Base-by-base conservation (phyloP, 2,113 vertebrate species). In the Ibidorhyncha struthersii region DNA sequence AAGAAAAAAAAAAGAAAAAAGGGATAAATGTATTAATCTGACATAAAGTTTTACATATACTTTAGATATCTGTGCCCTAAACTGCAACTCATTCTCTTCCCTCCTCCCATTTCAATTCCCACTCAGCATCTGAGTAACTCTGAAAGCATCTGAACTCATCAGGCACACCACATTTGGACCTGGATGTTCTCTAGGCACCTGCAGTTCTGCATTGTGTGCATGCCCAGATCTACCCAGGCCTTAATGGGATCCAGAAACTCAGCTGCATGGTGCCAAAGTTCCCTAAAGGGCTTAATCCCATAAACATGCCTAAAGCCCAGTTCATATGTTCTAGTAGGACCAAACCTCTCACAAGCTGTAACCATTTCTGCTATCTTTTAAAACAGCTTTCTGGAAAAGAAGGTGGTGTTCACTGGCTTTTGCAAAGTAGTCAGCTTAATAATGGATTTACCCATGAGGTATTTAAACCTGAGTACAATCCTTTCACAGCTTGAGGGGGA, bases 231-330 rank as follows among this genome's bases (percentile, higher is more conserved):
- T 88, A 95, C 90, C 95, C 95, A 95, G 71, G 62, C 45, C 66
- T 95, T 96, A 95, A 97, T 94, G 34, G 78, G 67, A 95, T 94
- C 92, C 96, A 97, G 96, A 81, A 93, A 73, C 62, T 86, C 70
- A 87, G 58, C 74, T 90, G 43, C 2, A 0, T 70, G 58, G 18
- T 93, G 92, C 93, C 96, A 94, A 90, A 91, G 82, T 88, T 95
- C 71, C 78, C 58, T 72, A 65, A 94, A 90, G 87, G 62, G 32
- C 49, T 90, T 92, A 96, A 96, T 95, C 90, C 78, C 41, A 53
- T 62, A 95, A 94, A 94, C 74, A 96, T 92, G 87, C 50, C 82
- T 94, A 69, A 96, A 90, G 74, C 27, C 73, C 53, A 77, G 49
- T 84, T 96, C 78, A 82, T 72, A 65, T 21, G 36, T 32, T 90